phyloP scores from a whole-genome alignment of 2,797 vertebrate genomes.

The Leptodactylus fallax region DNA sequence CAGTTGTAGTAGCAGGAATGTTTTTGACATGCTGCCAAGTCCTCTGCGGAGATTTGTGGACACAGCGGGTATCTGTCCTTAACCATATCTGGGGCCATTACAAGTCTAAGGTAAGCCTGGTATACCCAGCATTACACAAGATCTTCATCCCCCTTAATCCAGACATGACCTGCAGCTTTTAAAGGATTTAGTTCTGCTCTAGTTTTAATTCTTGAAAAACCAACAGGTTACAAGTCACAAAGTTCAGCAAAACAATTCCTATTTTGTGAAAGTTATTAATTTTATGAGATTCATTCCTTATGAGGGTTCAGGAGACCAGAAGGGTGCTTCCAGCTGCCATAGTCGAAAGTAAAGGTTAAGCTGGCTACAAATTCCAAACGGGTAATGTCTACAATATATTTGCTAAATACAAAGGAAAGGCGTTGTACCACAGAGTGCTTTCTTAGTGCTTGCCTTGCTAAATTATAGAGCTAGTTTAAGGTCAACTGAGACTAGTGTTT shows the following conservation, averaged over 20 bases:
- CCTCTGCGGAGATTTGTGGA: conserved; percentile 33
- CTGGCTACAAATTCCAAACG: background rate
- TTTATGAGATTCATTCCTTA: conserved; percentile 26
- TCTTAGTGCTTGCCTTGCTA: conserved; percentile 14
- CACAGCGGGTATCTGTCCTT: conserved; percentile 35
- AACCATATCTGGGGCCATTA: conserved; percentile 37
- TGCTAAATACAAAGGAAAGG: conserved; percentile 26
- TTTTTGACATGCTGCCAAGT: conserved; percentile 47
- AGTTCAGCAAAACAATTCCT: conserved; percentile 17
- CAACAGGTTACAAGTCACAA: conserved; percentile 45
- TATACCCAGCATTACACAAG: conserved; percentile 49
- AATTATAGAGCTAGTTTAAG: conserved; percentile 39
- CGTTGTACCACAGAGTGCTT: conserved; percentile 37
- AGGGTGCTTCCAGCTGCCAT: background rate
- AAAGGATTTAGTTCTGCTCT: conserved; percentile 59
- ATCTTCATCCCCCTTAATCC: conserved; percentile 58
- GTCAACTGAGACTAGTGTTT: conserved; percentile 46
- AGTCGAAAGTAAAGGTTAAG: conserved; percentile 5
- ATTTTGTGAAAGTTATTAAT: conserved; percentile 34
- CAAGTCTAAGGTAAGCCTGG: conserved; percentile 46
- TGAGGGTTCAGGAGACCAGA: background rate
- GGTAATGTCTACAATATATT: background rate
- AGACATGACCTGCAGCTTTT: conserved; percentile 59
- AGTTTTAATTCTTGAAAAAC: conserved; percentile 43
- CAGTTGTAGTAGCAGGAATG: conserved; percentile 31